Conservation (phyloP, 2,888 invertebrate genomes). For the Mechanitis messenoides region DNA sequence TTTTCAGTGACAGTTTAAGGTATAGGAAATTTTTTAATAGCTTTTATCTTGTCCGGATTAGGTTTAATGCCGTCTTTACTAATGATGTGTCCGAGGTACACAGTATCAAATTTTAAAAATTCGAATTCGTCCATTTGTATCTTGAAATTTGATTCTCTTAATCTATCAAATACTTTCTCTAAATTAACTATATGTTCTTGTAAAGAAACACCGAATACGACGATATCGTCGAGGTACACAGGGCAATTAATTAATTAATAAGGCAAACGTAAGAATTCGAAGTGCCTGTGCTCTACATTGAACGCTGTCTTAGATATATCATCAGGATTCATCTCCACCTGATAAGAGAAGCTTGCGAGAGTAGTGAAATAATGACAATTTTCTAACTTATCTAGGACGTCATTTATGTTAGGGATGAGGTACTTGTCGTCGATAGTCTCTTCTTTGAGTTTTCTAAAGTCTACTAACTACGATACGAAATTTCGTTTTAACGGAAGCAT, state of each 20-base stretch:
- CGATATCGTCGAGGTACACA: not conserved
- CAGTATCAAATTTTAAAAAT: not conserved
- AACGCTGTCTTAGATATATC: no score
- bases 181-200: not conserved
- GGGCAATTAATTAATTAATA: slow-evolving; percentile 14
- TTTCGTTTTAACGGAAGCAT: slow-evolving; percentile 1
- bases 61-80: not conserved
- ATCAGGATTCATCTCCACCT: slow-evolving; percentile 20
- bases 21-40: no score
- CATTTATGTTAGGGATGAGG: no score
- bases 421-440: slow-evolving; percentile 32
- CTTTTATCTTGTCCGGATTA: no score
- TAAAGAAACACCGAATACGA: not conserved
- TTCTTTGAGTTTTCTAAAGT: slow-evolving; percentile 12
- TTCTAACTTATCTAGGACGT: no score
- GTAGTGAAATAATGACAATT: slow-evolving; percentile 6
- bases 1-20: no score
- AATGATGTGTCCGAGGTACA: not conserved
- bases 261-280: slow-evolving; percentile 35
- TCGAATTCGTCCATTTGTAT: no score
- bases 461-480: slow-evolving; percentile 7
- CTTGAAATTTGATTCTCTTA: no score
- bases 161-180: no score
- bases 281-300: slow-evolving; percentile 4
- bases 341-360: not conserved